A percentile compares a stretch with the other conserved stretches of the same genome.
These are phyloP conservation scores for Umimayanthus chanpuru DNA, from an alignment of 92 coral and sea anemone species.

Conservation along the genomic window DNA sequence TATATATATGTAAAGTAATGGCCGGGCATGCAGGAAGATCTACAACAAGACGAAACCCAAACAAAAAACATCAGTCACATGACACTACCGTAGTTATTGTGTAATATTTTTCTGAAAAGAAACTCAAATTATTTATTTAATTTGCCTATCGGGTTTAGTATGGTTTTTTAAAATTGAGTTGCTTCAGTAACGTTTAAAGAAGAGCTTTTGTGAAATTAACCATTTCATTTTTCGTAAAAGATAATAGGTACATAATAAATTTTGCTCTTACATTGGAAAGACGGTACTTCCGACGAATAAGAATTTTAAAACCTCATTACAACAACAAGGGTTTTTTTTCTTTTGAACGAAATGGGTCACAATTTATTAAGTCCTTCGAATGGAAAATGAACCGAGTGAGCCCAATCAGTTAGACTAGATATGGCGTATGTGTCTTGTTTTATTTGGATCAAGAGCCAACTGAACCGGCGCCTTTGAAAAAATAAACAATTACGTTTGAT, in stretches of 20 bases:
- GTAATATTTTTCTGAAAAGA: no score
- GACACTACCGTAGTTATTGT: neutral
- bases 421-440: neutral
- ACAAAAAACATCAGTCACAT: neutral
- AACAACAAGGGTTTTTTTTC: no score
- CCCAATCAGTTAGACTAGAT: no score
- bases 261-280: neutral
- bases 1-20: no score
- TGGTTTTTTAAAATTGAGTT: neutral
- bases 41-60: neutral
- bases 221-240: neutral
- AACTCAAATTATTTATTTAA: no score
- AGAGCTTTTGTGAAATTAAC: neutral
- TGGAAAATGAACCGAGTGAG: neutral
- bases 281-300: neutral
- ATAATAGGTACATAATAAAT: no score
- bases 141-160: neutral
- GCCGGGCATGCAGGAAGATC: no score
- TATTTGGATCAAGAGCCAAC: neutral
- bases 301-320: neutral
- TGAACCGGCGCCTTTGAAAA: neutral
- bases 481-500: constrained; percentile 24
- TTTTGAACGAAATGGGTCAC: neutral
- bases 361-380: no score
- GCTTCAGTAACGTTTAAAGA: neutral